A percentile compares a stretch with the other conserved stretches of the same genome.
These are phyloP conservation scores for Sapayoa aenigma DNA, from an alignment of 2,113 vertebrate species.

Conservation along the genomic window DNA sequence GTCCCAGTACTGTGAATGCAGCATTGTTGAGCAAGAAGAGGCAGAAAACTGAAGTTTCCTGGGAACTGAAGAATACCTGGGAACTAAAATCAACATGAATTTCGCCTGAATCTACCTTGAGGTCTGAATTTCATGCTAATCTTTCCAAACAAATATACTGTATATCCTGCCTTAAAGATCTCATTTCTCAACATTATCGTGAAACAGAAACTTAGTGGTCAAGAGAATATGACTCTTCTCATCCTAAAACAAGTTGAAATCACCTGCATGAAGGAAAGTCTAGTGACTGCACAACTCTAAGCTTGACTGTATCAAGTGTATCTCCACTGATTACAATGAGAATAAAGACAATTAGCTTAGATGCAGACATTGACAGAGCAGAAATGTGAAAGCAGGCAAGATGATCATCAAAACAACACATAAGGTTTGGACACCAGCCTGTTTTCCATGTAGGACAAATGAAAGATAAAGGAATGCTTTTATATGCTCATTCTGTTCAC, in stretches of 20 bases:
- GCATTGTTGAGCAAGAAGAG: fast-evolving
- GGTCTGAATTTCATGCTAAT: background rate
- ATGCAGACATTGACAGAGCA: background rate
- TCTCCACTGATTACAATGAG: background rate
- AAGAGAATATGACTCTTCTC: background rate
- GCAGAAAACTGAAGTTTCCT: background rate
- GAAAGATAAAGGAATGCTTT: background rate
- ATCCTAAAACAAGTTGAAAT: background rate
- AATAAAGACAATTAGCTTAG: background rate
- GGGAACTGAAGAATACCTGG: background rate
- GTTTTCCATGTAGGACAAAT: background rate
- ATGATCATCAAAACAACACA: background rate
- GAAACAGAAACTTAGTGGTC: background rate
- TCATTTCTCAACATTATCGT: background rate
- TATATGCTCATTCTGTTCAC: background rate
- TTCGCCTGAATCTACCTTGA: background rate
- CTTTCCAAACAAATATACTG: background rate
- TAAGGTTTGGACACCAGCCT: background rate
- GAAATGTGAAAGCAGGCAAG: background rate
- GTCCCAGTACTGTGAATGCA: background rate
- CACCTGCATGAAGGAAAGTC: background rate
- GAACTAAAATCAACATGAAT: background rate
- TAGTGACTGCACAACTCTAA: background rate
- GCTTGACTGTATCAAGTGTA: background rate
- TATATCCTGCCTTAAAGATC: fast-evolving